Conservation (phyloP, 2,888 invertebrate genomes). For the Ischnus inquisitorius region DNA sequence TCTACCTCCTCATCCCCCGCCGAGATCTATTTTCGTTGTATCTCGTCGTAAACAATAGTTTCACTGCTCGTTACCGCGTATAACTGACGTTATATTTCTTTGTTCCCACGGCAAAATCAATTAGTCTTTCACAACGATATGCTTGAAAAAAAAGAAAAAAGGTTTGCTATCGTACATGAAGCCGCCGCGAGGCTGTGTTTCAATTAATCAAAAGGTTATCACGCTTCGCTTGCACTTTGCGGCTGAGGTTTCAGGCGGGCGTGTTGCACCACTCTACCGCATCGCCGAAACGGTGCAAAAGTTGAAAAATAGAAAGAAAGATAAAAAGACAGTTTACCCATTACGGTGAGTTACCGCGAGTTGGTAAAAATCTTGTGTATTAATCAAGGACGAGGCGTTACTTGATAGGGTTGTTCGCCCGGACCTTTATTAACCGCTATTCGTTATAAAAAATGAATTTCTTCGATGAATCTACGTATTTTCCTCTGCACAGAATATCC, state of each 20-base stretch:
- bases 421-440: not conserved
- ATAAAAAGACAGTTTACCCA: constrained; percentile 1
- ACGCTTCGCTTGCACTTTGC: constrained; percentile 9
- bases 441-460: not conserved
- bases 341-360: not conserved
- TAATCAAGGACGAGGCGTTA: not conserved
- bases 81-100: not conserved
- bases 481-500: not conserved
- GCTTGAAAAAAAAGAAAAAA: not conserved
- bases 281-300: not conserved
- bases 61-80: not conserved
- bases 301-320: not conserved
- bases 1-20: not conserved
- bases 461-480: not conserved
- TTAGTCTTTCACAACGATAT: not conserved
- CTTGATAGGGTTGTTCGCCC: constrained; percentile 1
- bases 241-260: not conserved
- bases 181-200: not conserved
- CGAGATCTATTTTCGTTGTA: not conserved
- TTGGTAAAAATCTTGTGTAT: constrained; percentile 5
- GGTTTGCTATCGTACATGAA: no score
- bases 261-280: not conserved
- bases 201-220: constrained; percentile 40
- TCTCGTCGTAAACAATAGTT: constrained; percentile 3
- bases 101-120: not conserved